Percentiles rank a stretch among this genome's conserved stretches.
These are phyloP conservation scores for Rhagoletis zephyria DNA, from an alignment of 1,140 invertebrate genomes.

Conservation along the genomic window DNA sequence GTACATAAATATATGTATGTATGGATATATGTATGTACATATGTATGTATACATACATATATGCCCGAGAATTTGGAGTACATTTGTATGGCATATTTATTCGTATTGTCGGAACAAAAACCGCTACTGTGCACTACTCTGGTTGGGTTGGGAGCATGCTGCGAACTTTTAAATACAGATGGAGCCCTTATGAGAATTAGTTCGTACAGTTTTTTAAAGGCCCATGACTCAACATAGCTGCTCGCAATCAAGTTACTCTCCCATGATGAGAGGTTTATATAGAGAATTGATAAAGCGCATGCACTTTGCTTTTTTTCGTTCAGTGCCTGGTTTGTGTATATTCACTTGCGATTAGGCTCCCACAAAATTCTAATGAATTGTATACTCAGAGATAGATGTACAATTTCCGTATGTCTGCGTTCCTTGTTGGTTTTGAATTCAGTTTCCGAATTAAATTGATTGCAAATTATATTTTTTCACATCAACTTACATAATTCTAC, in stretches of 20 bases:
- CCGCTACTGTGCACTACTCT: neutral
- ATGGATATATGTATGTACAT: neutral
- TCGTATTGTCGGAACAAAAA: neutral
- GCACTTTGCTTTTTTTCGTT: neutral
- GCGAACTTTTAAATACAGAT: slow-evolving; percentile 23
- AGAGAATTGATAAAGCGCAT: neutral
- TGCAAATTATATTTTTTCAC: too few relatives aligned
- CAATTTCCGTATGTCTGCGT: too few relatives aligned
- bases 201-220: neutral
- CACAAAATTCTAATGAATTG: too few relatives aligned
- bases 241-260: neutral
- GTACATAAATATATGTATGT: too few relatives aligned
- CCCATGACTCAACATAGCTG: slow-evolving; percentile 11
- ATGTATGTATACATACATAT: neutral
- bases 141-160: neutral
- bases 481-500: too few relatives aligned
- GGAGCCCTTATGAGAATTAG: neutral
- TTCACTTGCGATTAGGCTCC: neutral
- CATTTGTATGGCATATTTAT: neutral
- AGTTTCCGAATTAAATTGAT: too few relatives aligned
- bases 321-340: neutral
- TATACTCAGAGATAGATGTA: too few relatives aligned
- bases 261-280: neutral
- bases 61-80: neutral
- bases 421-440: too few relatives aligned